Conservation (phyloP, 2,113 vertebrate species). For the Chionis minor region DNA sequence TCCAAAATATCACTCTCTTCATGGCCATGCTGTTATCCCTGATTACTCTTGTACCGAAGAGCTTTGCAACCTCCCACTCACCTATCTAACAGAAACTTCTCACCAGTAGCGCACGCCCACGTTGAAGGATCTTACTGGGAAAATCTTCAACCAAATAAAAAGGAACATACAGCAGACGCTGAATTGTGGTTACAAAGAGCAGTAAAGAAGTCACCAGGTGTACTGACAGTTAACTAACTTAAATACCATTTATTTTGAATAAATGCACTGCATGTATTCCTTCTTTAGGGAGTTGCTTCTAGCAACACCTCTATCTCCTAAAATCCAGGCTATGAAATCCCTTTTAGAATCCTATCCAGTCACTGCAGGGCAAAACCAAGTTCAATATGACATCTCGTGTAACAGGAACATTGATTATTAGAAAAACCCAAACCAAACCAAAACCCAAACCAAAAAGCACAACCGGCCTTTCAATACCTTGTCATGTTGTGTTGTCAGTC, state of each 20-base stretch:
- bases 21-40: not conserved
- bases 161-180: not conserved
- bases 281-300: not conserved
- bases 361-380: not conserved
- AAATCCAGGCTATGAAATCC: not conserved
- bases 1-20: constrained; percentile 2
- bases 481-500: not conserved
- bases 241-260: not conserved
- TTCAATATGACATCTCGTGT: not conserved
- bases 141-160: not conserved
- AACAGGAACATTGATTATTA: not conserved
- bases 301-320: not conserved
- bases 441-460: not conserved
- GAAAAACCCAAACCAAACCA: not conserved
- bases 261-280: not conserved
- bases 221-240: not conserved
- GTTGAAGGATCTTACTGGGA: not conserved
- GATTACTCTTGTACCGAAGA: not conserved
- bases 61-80: not conserved
- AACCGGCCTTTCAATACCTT: not conserved
- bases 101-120: not conserved
- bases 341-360: not conserved
- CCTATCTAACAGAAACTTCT: not conserved
- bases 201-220: not conserved
- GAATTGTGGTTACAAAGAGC: not conserved